phyloP scores from a whole-genome alignment of 1,140 invertebrate species.

The Micrasema longulum region DNA sequence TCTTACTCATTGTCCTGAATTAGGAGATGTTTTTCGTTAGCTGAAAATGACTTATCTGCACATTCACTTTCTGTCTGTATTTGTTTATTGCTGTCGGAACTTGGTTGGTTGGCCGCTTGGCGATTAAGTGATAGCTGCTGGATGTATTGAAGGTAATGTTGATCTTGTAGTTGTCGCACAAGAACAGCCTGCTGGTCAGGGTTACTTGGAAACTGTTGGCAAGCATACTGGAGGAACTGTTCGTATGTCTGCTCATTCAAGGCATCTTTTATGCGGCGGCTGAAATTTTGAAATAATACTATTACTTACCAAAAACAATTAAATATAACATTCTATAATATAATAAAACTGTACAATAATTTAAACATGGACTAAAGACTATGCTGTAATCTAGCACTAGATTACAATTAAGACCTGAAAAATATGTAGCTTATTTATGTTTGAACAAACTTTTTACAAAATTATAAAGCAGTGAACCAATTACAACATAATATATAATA shows the following conservation, averaged over 20 bases:
- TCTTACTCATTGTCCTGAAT: conserved; percentile 35
- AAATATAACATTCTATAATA: no score
- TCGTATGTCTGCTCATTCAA: conserved; percentile 96
- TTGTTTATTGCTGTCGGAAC: conserved; percentile 41
- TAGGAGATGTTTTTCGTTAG: conserved; percentile 10
- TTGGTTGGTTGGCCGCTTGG: conserved; percentile 58
- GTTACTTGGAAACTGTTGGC: conserved; percentile 93
- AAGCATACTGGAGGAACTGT: conserved; percentile 92
- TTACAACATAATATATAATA: no score
- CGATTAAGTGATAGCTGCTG: conserved; percentile 78
- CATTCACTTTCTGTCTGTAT: conserved; percentile 28
- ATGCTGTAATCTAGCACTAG: no score
- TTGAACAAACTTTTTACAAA: no score
- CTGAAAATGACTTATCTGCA: not conserved
- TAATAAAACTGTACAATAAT: no score
- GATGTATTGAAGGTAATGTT: conserved; percentile 99
- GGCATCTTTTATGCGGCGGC: conserved; percentile 92
- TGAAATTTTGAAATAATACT: conserved; percentile 63
- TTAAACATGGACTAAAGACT: no score
- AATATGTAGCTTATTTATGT: no score
- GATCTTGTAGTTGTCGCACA: conserved; percentile 93
- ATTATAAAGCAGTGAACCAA: no score
- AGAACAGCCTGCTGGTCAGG: conserved; percentile 93
- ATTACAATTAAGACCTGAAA: no score
- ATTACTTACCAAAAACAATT: no score